Evolutionary conservation across 1,140 invertebrate genomes (phyloP).

Genomic region (Euura saliciscinereae): DNA sequence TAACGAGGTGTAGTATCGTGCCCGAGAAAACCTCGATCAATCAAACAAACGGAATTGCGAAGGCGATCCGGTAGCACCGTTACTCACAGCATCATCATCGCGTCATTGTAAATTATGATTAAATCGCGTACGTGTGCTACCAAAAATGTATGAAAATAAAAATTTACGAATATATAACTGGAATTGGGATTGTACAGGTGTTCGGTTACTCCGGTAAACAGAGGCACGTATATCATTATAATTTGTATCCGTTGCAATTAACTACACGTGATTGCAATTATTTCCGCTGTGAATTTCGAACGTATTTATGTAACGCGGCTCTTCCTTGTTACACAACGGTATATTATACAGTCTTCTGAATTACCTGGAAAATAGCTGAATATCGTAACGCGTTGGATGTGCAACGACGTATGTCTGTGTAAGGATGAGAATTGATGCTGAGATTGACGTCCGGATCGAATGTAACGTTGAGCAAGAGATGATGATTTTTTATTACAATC

Average conservation of each 20-base stretch:
- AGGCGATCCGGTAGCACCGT: slow-evolving; percentile 1
- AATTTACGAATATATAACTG: no score
- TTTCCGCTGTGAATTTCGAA: background rate
- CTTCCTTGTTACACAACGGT: background rate
- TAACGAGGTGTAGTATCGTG: background rate
- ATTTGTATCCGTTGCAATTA: no score
- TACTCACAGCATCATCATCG: background rate
- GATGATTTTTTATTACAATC: no score
- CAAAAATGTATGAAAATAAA: no score
- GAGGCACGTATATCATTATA: no score
- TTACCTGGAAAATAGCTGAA: background rate
- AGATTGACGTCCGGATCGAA: no score
- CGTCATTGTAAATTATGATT: no score
- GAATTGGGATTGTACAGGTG: no score
- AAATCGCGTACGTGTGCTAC: no score
- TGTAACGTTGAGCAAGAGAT: no score
- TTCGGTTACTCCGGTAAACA: no score
- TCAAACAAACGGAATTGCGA: background rate
- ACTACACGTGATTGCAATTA: background rate
- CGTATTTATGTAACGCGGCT: background rate
- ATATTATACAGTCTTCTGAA: background rate
- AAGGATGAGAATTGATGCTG: no score
- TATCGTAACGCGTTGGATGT: background rate
- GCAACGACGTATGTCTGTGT: background rate
- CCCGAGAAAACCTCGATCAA: background rate